Evolutionary conservation across 2,797 vertebrate genomes (phyloP).

Genomic region (Coregonus sp.): DNA sequence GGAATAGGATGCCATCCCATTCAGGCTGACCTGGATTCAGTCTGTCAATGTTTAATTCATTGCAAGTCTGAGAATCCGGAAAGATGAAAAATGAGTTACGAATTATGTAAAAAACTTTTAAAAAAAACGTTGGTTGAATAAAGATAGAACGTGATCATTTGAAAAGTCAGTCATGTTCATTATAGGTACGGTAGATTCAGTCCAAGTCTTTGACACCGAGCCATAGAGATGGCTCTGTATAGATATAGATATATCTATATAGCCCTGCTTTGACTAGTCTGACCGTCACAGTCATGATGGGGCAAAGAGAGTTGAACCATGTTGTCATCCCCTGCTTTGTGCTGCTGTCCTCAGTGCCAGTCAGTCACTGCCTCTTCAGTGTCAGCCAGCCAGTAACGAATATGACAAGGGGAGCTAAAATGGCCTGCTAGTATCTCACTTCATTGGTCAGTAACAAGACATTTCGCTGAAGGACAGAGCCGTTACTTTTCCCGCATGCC

Average conservation of each 20-base stretch:
- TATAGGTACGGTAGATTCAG: not conserved
- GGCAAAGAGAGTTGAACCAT: not conserved
- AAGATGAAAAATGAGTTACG: not conserved
- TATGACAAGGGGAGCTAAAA: not conserved
- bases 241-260: no score
- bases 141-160: not conserved
- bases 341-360: constrained; percentile 10
- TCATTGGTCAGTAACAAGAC: not conserved
- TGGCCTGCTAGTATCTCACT: not conserved
- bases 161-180: not conserved
- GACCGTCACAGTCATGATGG: not conserved
- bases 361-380: not conserved
- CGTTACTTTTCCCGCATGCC: not conserved
- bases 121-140: not conserved
- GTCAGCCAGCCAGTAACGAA: constrained; percentile 1
- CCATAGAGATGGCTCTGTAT: not conserved
- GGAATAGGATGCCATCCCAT: not conserved
- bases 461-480: not conserved
- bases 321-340: constrained; percentile 6
- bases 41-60: not conserved
- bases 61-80: not conserved
- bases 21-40: constrained; percentile 25
- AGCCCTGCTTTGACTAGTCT: not conserved
- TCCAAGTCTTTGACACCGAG: not conserved
- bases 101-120: not conserved